Percentiles rank a stretch among this genome's conserved stretches.
phyloP scores from a whole-genome alignment of 2,113 vertebrate species.

The Anguilla japonica region DNA sequence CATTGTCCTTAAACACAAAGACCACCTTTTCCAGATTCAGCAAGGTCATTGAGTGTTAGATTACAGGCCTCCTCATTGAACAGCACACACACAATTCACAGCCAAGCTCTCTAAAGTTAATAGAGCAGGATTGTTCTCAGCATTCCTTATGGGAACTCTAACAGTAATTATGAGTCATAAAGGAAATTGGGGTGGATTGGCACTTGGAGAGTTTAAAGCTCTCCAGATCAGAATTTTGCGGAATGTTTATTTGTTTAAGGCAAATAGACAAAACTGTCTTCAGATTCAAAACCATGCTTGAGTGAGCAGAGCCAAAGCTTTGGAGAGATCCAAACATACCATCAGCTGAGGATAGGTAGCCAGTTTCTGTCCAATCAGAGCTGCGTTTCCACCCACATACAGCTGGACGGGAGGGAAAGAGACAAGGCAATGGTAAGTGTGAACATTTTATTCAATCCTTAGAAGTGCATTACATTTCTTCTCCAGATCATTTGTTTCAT shows the following conservation, averaged over 20 bases:
- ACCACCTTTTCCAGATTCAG: conserved; percentile 9
- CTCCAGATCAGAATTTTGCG: neutral
- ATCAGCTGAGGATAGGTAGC: conserved; percentile 80
- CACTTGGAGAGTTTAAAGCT: neutral
- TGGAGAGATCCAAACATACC: conserved; percentile 68
- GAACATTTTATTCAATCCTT: neutral
- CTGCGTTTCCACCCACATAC: conserved; percentile 95
- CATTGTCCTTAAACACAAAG: conserved; percentile 2
- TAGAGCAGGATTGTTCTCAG: neutral
- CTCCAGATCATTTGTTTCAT: neutral
- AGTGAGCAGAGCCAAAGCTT: neutral
- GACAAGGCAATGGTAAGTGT: neutral
- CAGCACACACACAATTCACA: neutral
- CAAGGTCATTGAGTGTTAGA: conserved; percentile 12
- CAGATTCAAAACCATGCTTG: neutral
- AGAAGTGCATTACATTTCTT: neutral
- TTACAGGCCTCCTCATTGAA: neutral
- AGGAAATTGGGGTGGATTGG: neutral
- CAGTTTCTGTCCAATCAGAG: conserved; percentile 94
- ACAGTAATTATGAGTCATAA: neutral
- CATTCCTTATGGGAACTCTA: neutral
- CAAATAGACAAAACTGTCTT: neutral
- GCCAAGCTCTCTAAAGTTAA: neutral
- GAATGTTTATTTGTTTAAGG: neutral
- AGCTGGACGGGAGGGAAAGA: conserved; percentile 72